These are phyloP conservation scores for Hecatera dysodea DNA, from an alignment of 2,888 invertebrate genomes.

Conservation along the genomic window DNA sequence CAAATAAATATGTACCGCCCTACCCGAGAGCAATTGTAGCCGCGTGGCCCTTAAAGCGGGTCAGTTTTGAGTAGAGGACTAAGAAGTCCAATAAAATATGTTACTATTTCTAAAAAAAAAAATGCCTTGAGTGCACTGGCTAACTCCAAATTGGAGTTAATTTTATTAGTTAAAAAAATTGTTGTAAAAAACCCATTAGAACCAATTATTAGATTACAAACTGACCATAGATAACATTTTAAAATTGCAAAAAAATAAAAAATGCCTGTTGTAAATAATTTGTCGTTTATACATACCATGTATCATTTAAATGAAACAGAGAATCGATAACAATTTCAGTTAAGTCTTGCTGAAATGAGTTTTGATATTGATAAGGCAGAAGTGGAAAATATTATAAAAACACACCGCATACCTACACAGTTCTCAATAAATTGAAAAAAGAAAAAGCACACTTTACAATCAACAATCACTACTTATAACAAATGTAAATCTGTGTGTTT, in stretches of 20 bases:
- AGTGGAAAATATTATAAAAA: too few species aligned
- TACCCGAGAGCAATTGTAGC: constrained; percentile 81
- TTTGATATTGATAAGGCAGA: not conserved
- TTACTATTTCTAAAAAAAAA: not conserved
- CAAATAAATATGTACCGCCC: constrained; percentile 87
- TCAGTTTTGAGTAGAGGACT: not conserved
- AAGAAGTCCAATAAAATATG: not conserved
- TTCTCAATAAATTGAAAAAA: not conserved
- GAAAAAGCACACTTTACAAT: not conserved
- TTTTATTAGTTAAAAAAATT: too few species aligned
- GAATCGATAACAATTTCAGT: not conserved
- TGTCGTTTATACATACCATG: not conserved
- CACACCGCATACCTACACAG: too few species aligned
- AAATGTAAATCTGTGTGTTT: not conserved
- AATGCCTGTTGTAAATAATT: not conserved
- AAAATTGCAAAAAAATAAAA: too few species aligned
- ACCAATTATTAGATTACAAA: too few species aligned
- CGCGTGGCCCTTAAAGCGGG: constrained; percentile 70
- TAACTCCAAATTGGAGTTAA: too few species aligned
- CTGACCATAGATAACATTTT: too few species aligned
- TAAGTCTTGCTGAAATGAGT: not conserved
- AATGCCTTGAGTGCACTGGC: too few species aligned
- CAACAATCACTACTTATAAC: not conserved
- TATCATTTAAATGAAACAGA: not conserved
- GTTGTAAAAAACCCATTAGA: too few species aligned